phyloP scores from a whole-genome alignment of 92 coral and sea anemone genomes.

The Zoanthus sansibaricus region DNA sequence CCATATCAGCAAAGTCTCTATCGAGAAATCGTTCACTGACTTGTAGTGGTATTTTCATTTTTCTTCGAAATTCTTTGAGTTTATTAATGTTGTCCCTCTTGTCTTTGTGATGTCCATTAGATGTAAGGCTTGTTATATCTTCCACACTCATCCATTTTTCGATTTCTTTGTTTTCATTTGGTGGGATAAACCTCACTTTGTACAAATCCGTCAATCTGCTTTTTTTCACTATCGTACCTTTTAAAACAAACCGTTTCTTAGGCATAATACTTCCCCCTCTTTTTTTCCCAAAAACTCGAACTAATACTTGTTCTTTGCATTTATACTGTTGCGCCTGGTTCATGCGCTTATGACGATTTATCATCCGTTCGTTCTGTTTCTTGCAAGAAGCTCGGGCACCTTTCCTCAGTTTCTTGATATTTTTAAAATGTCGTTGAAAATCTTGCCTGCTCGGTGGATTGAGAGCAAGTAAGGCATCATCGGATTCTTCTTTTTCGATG shows the following conservation, averaged over 20 bases:
- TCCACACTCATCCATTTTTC: no score
- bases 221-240: no score
- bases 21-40: no score
- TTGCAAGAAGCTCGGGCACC: conserved; percentile 13
- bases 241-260: conserved; percentile 39
- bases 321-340: conserved; percentile 27
- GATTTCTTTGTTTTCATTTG: no score
- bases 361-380: conserved; percentile 39
- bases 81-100: no score
- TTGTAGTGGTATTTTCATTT: no score
- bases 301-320: conserved; percentile 34
- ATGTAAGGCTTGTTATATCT: no score
- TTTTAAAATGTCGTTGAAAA: not conserved
- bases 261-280: conserved; percentile 32
- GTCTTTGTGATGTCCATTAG: no score
- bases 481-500: conserved; percentile 16
- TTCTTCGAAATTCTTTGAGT: no score
- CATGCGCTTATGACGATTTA: conserved; percentile 3
- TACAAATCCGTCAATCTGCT: no score
- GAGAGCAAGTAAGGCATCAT: conserved; percentile 3
- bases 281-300: conserved; percentile 34
- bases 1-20: no score
- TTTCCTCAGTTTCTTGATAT: conserved; percentile 35
- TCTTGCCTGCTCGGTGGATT: not conserved
- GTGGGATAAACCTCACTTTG: no score